Percentiles rank a stretch among this genome's conserved stretches.
phyloP scores from a whole-genome alignment of 2,888 invertebrate species.

The Drosophila nr. fundita region DNA sequence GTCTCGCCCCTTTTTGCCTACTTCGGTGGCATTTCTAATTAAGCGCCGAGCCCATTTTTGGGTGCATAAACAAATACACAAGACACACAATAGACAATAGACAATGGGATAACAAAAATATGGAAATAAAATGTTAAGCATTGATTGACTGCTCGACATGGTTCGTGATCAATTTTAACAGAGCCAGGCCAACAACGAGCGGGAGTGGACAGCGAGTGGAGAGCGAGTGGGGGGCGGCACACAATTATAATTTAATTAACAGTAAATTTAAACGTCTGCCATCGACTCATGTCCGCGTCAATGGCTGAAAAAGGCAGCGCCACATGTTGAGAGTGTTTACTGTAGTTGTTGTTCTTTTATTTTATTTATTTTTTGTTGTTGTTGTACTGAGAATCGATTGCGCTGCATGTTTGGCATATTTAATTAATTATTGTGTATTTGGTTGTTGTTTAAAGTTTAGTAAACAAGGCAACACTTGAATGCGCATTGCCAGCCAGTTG shows the following conservation, averaged over 20 bases:
- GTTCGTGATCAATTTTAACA: constrained; percentile 61
- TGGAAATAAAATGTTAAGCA: constrained; percentile 47
- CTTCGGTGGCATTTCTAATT: constrained; percentile 59
- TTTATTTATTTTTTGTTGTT: neutral
- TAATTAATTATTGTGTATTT: constrained; percentile 68
- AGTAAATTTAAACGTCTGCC: constrained; percentile 53
- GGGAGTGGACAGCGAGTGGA: neutral
- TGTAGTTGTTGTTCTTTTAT: neutral
- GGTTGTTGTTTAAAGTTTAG: constrained; percentile 20
- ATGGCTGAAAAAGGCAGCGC: constrained; percentile 36
- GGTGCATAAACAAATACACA: constrained; percentile 41
- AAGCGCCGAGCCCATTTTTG: constrained; percentile 35
- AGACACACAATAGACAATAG: constrained; percentile 5
- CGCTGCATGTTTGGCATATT: constrained; percentile 70
- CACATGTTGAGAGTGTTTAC: constrained; percentile 56
- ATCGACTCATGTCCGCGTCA: constrained; percentile 4
- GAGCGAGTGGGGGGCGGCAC: neutral
- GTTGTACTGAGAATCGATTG: constrained; percentile 30
- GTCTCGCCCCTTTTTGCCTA: constrained; percentile 30
- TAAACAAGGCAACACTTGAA: constrained; percentile 51
- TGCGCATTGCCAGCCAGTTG: constrained; percentile 7
- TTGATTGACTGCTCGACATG: constrained; percentile 75
- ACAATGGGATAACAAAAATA: constrained; percentile 33
- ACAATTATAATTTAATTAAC: constrained; percentile 78
- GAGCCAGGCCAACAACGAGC: constrained; percentile 2